Evolutionary conservation across 2,797 vertebrate species (phyloP).

Genomic region (Sebastes minor): DNA sequence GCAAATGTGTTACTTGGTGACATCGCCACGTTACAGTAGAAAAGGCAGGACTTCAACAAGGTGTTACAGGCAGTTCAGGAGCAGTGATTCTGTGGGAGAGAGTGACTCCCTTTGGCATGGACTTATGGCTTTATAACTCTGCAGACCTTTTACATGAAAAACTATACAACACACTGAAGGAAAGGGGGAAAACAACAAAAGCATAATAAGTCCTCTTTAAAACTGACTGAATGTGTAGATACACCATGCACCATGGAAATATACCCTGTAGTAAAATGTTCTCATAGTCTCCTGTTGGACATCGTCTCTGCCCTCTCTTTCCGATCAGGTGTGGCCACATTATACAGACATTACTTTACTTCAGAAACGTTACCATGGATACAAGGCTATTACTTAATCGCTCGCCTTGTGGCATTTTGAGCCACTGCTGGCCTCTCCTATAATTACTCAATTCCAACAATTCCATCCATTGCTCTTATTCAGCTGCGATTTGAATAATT

Average conservation of each 20-base stretch:
- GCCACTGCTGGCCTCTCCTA: conserved; percentile 54
- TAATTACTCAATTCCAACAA: conserved; percentile 79
- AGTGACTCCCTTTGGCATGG: no score
- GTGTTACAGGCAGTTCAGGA: no score
- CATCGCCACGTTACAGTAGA: no score
- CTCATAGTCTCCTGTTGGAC: neutral
- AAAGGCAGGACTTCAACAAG: no score
- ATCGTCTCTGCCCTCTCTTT: conserved; percentile 15
- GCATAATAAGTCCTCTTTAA: neutral
- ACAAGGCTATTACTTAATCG: conserved; percentile 77
- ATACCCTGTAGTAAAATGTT: neutral
- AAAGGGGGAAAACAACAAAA: no score
- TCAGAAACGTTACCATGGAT: conserved; percentile 74
- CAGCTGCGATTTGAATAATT: conserved; percentile 78
- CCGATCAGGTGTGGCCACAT: conserved; percentile 55
- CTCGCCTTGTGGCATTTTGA: conserved; percentile 75
- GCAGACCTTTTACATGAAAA: no score
- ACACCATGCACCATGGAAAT: neutral
- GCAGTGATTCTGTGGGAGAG: no score
- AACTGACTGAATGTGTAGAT: neutral
- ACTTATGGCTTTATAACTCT: no score
- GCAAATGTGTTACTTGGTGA: no score
- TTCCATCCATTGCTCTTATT: conserved; percentile 66
- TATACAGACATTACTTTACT: conserved; percentile 66
- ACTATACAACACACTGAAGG: no score